Conservation (phyloP, 2,113 vertebrate species). For the Ploceus nigricollis region DNA sequence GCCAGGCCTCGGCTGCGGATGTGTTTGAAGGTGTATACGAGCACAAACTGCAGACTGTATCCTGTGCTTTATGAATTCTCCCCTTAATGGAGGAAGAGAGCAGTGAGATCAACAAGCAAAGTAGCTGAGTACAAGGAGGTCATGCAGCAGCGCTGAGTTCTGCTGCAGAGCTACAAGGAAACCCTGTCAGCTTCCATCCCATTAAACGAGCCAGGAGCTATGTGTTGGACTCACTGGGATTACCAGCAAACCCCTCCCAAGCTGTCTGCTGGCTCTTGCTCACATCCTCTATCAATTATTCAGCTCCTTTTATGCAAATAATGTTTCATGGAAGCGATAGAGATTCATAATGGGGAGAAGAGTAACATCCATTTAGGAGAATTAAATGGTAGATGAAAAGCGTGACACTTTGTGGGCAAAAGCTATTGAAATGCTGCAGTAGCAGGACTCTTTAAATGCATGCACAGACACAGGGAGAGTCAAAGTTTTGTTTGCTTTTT, state of each 20-base stretch:
- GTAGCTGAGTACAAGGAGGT: constrained; percentile 54
- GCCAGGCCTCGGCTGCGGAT: neutral
- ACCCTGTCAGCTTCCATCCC: constrained; percentile 81
- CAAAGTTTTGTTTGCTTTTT: neutral
- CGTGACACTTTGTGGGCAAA: neutral
- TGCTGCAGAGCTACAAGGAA: constrained; percentile 76
- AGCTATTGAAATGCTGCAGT: neutral
- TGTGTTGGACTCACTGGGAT: constrained; percentile 71
- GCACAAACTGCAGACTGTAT: neutral
- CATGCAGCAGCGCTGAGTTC: constrained; percentile 60
- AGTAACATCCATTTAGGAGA: constrained; percentile 64
- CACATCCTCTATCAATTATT: constrained; percentile 78
- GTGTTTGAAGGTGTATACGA: neutral
- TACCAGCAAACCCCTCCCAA: constrained; percentile 41
- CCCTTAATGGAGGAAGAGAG: constrained; percentile 42
- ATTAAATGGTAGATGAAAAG: constrained; percentile 62
- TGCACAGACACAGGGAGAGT: neutral
- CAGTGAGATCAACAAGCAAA: constrained; percentile 52
- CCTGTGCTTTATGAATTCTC: constrained; percentile 29
- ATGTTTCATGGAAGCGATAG: constrained; percentile 62
- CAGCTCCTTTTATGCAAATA: constrained; percentile 80
- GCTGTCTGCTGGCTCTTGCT: constrained; percentile 70
- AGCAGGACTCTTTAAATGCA: neutral
- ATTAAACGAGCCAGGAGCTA: constrained; percentile 79
- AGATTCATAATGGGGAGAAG: constrained; percentile 50